Conservation (phyloP, 2,888 invertebrate species). For the Teinopalpus imperialis region DNA sequence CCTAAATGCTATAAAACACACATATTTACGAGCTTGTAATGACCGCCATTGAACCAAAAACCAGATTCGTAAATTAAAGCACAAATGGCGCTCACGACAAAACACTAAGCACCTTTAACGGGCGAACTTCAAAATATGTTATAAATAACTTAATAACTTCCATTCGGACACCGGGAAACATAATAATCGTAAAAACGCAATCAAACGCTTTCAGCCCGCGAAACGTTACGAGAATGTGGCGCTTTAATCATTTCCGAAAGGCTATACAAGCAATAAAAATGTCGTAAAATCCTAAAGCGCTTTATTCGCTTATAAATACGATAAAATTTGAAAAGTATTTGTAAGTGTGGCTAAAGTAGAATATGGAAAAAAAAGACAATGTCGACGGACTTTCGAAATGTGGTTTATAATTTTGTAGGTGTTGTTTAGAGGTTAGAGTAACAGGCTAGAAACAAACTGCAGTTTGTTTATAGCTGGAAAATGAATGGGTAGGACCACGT, state of each 20-base stretch:
- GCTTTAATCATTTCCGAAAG: constrained; percentile 11
- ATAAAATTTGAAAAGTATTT: constrained; percentile 3
- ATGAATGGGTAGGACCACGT: too few species aligned
- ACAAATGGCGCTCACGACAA: neutral
- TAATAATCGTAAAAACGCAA: constrained; percentile 22
- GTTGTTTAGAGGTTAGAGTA: too few species aligned
- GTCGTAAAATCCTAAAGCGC: constrained; percentile 18
- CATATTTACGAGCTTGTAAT: too few species aligned
- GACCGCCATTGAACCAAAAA: neutral
- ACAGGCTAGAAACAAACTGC: too few species aligned
- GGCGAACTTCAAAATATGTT: neutral
- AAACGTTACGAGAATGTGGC: constrained; percentile 7
- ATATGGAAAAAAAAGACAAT: neutral
- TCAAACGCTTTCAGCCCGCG: constrained; percentile 6
- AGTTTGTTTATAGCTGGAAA: too few species aligned
- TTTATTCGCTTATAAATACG: constrained; percentile 8
- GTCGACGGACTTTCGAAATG: too few species aligned
- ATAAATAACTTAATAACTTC: constrained; percentile 15
- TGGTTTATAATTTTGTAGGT: too few species aligned
- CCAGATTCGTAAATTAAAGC: neutral
- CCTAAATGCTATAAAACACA: too few species aligned
- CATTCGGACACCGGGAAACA: neutral
- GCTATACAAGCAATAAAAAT: constrained; percentile 16
- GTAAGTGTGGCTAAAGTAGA: neutral
- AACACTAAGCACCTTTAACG: neutral